phyloP scores from a whole-genome alignment of 2,797 vertebrate species.

The Lacerta bilineata region DNA sequence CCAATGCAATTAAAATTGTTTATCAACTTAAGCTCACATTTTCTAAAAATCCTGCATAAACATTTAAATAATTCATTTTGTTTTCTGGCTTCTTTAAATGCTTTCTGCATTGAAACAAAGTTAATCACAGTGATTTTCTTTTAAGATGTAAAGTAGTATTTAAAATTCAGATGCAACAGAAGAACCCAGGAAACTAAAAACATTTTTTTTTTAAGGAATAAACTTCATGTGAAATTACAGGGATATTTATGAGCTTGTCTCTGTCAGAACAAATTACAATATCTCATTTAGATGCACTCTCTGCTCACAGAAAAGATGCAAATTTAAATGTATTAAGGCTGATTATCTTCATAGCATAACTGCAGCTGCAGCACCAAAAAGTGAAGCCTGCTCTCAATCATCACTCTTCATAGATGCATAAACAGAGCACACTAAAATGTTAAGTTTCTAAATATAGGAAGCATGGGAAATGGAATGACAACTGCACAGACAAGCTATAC shows the following conservation, averaged over 20 bases:
- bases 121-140: constrained; percentile 22
- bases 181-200: background rate
- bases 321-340: constrained; percentile 24
- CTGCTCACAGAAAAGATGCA: constrained; percentile 15
- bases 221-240: constrained; percentile 1
- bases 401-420: constrained; percentile 10
- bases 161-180: constrained; percentile 1
- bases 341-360: constrained; percentile 31
- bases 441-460: constrained; percentile 11
- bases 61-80: constrained; percentile 6
- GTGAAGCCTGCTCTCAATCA: background rate
- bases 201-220: background rate
- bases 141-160: constrained; percentile 4
- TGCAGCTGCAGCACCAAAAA: background rate
- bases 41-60: constrained; percentile 9
- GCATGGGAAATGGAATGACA: background rate
- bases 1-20: constrained; percentile 14
- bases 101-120: constrained; percentile 13
- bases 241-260: constrained; percentile 13
- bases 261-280: constrained; percentile 27
- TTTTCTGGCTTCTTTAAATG: background rate
- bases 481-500: background rate
- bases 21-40: background rate
- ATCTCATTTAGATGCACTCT: constrained; percentile 20
- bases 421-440: constrained; percentile 11